Evolutionary conservation across 2,113 vertebrate species (phyloP).

Genomic region (Paracanthobrama guichenoti): DNA sequence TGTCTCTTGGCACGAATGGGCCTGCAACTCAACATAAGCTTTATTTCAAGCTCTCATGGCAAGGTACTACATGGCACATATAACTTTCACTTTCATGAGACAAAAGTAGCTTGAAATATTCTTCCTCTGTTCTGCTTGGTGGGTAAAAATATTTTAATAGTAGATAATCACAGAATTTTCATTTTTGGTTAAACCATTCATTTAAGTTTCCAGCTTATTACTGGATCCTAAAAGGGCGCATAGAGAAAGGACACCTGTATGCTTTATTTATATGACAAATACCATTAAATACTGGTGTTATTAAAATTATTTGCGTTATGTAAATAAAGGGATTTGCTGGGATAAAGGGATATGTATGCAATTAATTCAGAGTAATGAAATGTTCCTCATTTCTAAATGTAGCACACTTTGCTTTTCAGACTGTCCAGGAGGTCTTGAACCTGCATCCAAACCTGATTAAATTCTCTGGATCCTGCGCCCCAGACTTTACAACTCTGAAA

Average conservation of each 20-base stretch:
- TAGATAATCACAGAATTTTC: not conserved
- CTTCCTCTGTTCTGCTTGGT: not conserved
- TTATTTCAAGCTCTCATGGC: slow-evolving; percentile 62
- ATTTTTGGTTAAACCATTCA: not conserved
- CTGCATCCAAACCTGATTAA: slow-evolving; percentile 74
- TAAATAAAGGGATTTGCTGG: slow-evolving; percentile 1
- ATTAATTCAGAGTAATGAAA: not conserved
- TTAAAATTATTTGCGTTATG: not conserved
- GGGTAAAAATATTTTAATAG: not conserved
- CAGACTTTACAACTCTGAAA: slow-evolving; percentile 65
- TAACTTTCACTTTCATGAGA: not conserved
- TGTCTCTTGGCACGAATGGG: slow-evolving; percentile 89
- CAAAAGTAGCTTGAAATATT: not conserved
- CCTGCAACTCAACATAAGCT: slow-evolving; percentile 88
- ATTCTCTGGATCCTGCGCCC: slow-evolving; percentile 72
- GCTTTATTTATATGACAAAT: not conserved
- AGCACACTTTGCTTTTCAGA: slow-evolving; percentile 61
- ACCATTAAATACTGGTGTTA: not conserved
- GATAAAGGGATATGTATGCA: not conserved
- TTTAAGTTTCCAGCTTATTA: not conserved
- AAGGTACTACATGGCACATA: slow-evolving; percentile 63
- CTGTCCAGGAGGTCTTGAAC: slow-evolving; percentile 76
- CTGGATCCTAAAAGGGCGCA: not conserved
- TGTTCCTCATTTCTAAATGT: not conserved
- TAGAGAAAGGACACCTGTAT: not conserved